Evolutionary conservation across 2,113 vertebrate genomes (phyloP), one percentile per base, ranked within the genome.

Genomic region (Mormyrus lacerda): DNA sequence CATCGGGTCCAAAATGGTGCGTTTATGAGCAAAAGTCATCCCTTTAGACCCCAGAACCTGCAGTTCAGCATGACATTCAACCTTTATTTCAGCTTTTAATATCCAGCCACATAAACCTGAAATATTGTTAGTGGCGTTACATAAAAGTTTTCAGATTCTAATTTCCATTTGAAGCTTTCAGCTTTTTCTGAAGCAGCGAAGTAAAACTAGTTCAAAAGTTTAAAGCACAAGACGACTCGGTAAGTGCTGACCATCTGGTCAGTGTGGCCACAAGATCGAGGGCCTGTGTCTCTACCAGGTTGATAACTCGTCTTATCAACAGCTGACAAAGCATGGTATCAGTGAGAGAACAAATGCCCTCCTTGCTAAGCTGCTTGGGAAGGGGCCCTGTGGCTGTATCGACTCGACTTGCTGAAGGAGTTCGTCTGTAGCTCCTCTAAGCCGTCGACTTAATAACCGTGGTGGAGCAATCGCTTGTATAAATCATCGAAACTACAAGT

Each of bases 301-400:
- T 79, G 73, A 79, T 79, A 79, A 79, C 73, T 79, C 4, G 35
- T 79, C 73, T 79, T 79, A 79, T 79, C 73, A 79, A 79, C 73
- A 42, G 73, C 73, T 79, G 73, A 79, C 73, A 35, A 79, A 79
- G 73, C 73, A 42, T 6, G 31, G 73, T 79, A 79, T 79, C 73
- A 79, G 35, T 42, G 13, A 39, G 73, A 79, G 6, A 79, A 79
- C 73, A 79, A 79, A 79, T 42, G 73, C 35, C 10, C 15, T 8
- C 13, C 35, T 6, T 15, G 35, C 73, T 42, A 19, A 79, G 73
- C 73, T 5, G 73, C 35, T 42, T 6, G 4, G 31, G 73, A 79
- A 79, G 73, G 17, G 1, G 73, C n/a, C 35, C 35, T 39, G 73
- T 79, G 15, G 35, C 15, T 0, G 15, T 42, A 42, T 42, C 73